A percentile compares a stretch with the other conserved stretches of the same genome.
Conservation (phyloP, 2,113 vertebrate genomes). For the Pituophis catenifer region DNA sequence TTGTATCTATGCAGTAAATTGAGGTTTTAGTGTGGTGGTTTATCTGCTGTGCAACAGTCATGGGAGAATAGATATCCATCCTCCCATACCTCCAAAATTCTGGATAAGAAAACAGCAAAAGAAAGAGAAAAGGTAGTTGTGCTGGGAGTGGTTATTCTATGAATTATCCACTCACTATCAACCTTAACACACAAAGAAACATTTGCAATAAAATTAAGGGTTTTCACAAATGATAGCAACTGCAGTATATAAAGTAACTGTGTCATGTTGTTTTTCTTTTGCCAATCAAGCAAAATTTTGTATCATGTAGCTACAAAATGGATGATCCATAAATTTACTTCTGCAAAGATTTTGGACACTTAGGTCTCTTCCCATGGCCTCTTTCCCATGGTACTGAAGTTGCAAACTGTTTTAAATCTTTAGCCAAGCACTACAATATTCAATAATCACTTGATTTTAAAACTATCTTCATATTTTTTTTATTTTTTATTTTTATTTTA, state of each 20-base stretch:
- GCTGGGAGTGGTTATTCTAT: conserved; percentile 37
- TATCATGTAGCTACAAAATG: neutral
- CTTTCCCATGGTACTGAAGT: neutral
- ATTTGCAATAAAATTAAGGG: neutral
- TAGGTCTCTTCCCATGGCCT: neutral
- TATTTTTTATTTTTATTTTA: too few relatives aligned
- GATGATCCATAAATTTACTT: neutral
- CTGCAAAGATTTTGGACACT: neutral
- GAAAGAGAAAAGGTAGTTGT: conserved; percentile 50
- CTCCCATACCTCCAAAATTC: conserved; percentile 12
- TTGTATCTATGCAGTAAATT: neutral
- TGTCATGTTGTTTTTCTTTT: neutral
- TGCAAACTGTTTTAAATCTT: neutral
- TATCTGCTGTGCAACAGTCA: conserved; percentile 45
- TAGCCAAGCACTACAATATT: neutral
- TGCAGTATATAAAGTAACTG: neutral
- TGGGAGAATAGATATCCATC: conserved; percentile 33
- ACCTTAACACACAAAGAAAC: neutral
- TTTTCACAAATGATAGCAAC: conserved; percentile 51
- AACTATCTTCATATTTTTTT: neutral
- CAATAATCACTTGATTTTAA: neutral
- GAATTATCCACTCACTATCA: conserved; percentile 42
- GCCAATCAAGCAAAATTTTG: too few relatives aligned
- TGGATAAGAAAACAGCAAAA: neutral
- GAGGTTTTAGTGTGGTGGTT: neutral